Percentiles rank a stretch among this genome's conserved stretches.
These are phyloP conservation scores for Ageneiosus marmoratus DNA, from an alignment of 2,113 vertebrate species.

Conservation along the genomic window DNA sequence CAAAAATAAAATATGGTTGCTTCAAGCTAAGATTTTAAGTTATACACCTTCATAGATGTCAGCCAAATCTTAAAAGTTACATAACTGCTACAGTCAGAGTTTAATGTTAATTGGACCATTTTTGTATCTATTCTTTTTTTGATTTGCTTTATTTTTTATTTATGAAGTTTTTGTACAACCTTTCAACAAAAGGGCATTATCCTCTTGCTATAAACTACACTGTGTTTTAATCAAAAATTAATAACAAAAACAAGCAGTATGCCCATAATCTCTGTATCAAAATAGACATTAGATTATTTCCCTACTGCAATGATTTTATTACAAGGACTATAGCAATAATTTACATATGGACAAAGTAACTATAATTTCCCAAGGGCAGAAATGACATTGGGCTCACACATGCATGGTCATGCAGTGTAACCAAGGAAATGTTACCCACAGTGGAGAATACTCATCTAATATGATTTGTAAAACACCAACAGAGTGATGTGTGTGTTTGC, in stretches of 20 bases:
- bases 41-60: not conserved
- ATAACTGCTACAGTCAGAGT: not conserved
- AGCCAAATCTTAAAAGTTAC: not conserved
- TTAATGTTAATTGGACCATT: not conserved
- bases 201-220: not conserved
- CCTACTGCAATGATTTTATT: not conserved
- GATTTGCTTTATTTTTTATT: not conserved
- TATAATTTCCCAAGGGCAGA: no score
- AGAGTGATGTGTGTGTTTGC: no score
- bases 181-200: not conserved
- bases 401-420: no score
- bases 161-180: not conserved
- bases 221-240: not conserved
- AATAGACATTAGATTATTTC: not conserved
- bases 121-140: not conserved
- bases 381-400: no score
- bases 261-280: not conserved
- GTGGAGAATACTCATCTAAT: no score
- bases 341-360: no score
- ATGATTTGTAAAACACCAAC: no score
- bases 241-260: not conserved
- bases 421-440: no score
- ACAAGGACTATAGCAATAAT: not conserved
- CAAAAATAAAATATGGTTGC: not conserved
- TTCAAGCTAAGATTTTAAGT: not conserved